These are phyloP conservation scores for Achatina immaculata DNA, from an alignment of 1,140 invertebrate species.

Conservation along the genomic window DNA sequence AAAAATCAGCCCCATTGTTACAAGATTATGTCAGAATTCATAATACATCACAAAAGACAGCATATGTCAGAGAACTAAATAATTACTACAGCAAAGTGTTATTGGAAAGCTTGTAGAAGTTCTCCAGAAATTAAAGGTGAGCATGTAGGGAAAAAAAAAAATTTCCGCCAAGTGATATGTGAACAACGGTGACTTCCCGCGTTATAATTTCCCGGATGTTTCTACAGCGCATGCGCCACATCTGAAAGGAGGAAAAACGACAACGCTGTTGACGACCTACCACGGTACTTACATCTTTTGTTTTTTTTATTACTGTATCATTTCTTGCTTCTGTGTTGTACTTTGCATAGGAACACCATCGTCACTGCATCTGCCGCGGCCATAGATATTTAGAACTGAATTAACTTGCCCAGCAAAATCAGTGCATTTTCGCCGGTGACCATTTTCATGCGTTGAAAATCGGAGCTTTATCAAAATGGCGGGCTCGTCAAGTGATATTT, in stretches of 20 bases:
- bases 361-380: not conserved
- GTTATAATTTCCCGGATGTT: slow-evolving; percentile 34
- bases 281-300: not conserved
- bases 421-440: too few species aligned
- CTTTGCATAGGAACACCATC: not conserved
- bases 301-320: not conserved
- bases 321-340: not conserved
- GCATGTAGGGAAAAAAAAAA: too few species aligned
- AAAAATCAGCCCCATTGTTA: too few species aligned
- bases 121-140: too few species aligned
- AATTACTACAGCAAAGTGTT: too few species aligned
- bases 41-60: too few species aligned
- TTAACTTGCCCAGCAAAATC: too few species aligned
- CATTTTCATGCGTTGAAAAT: too few species aligned
- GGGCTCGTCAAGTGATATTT: slow-evolving; percentile 6
- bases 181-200: slow-evolving; percentile 21
- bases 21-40: too few species aligned
- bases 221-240: slow-evolving; percentile 17
- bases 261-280: not conserved
- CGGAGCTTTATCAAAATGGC: not conserved
- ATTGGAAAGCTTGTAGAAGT: too few species aligned
- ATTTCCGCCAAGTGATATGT: too few species aligned
- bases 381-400: not conserved
- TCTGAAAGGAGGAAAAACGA: not conserved
- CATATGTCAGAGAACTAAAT: too few species aligned